Evolutionary conservation across 2,888 invertebrate species (phyloP).

Genomic region (Sphecodes monilicornis): DNA sequence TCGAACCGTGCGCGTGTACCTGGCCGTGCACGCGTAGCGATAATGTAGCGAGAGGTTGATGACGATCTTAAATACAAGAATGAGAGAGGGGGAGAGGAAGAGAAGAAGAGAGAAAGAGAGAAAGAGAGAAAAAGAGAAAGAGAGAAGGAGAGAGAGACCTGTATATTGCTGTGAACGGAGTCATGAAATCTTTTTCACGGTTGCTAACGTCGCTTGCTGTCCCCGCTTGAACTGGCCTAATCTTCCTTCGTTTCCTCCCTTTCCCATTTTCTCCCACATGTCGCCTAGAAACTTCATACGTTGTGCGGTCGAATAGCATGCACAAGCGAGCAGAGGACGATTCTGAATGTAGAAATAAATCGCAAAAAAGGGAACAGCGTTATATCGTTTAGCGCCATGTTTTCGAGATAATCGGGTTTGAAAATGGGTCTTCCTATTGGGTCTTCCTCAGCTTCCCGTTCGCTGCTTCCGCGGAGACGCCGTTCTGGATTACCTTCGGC

Average conservation of each 20-base stretch:
- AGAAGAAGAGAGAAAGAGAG: no score
- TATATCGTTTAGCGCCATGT: no score
- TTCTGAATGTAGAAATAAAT: no score
- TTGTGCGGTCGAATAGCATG: no score
- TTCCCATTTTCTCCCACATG: no score
- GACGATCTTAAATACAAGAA: constrained; percentile 26
- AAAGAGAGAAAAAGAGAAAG: background rate
- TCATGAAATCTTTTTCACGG: background rate
- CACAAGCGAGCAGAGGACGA: no score
- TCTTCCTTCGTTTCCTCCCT: no score
- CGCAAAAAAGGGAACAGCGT: no score
- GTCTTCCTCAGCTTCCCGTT: constrained; percentile 74
- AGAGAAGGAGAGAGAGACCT: background rate
- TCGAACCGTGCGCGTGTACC: background rate
- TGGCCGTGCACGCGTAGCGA: background rate
- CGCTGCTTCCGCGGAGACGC: constrained; percentile 51
- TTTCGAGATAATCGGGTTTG: no score
- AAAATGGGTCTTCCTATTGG: no score
- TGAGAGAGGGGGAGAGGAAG: background rate
- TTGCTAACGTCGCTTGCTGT: background rate
- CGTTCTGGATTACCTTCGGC: constrained; percentile 64
- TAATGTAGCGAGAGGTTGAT: background rate
- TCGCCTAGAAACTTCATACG: no score
- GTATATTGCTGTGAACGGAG: background rate
- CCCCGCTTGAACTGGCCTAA: background rate